Evolutionary conservation across 2,113 vertebrate genomes (phyloP).

Genomic region (Caracal caracal): DNA sequence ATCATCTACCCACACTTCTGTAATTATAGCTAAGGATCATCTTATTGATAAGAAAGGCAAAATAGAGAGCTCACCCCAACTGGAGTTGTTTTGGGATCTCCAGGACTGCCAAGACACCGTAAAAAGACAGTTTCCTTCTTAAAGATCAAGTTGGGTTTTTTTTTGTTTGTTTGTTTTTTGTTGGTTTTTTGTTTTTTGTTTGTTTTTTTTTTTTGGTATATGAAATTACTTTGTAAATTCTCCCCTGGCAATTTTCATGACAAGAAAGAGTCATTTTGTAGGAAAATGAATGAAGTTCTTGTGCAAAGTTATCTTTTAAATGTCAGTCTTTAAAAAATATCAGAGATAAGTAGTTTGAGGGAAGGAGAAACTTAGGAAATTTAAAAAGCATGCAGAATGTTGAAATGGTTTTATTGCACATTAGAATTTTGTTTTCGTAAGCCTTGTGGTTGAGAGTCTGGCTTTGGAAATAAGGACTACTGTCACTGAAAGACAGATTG

Average conservation of each 20-base stretch:
- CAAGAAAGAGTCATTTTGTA: conserved; percentile 43
- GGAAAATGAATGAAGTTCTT: conserved; percentile 48
- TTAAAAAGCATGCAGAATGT: neutral
- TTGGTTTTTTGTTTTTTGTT: neutral
- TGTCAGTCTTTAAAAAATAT: conserved; percentile 59
- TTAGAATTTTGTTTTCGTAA: conserved; percentile 20
- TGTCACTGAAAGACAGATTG: neutral
- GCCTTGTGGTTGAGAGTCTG: neutral
- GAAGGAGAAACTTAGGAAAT: conserved; percentile 19
- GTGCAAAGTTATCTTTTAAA: conserved; percentile 56
- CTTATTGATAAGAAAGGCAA: neutral
- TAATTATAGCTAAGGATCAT: neutral
- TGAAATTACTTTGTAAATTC: conserved; percentile 60
- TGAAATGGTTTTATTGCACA: neutral
- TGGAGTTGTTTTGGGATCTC: neutral
- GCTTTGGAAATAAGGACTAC: neutral
- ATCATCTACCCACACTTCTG: neutral
- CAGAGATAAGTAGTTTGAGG: conserved; percentile 40
- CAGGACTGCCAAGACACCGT: neutral
- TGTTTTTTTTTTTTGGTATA: neutral
- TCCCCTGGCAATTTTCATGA: conserved; percentile 41
- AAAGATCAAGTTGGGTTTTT: neutral
- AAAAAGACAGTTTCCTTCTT: conserved; percentile 4
- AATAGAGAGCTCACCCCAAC: neutral
- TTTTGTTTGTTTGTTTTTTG: neutral